phyloP scores from a whole-genome alignment of 37 sponge, comb jelly and placozoan species.

The Ephydatia muelleri region DNA sequence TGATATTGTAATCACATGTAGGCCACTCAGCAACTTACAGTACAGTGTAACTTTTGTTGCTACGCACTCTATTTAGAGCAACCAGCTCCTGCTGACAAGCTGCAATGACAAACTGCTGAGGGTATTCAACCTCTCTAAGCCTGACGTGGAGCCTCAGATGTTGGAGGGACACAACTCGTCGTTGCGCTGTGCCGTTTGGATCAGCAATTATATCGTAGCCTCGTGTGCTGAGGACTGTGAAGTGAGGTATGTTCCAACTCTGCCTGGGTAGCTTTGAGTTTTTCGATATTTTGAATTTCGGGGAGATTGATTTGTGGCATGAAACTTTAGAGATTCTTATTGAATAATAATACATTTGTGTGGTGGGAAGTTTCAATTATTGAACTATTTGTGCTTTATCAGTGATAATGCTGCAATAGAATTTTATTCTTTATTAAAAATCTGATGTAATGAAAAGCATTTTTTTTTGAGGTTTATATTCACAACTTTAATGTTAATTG shows the following conservation, averaged over 20 bases:
- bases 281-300: no score
- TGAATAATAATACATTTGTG: no score
- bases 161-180: constrained; percentile 48
- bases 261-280: no score
- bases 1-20: not conserved
- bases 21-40: not conserved
- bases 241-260: constrained; percentile 54
- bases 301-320: no score
- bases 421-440: no score
- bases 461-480: no score
- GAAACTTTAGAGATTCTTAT: no score
- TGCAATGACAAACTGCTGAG: constrained; percentile 82
- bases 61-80: not conserved
- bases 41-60: not conserved
- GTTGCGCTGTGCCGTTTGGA: constrained; percentile 63
- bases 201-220: constrained; percentile 26
- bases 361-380: no score
- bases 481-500: no score
- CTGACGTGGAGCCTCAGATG: not conserved
- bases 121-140: constrained; percentile 37
- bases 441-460: no score
- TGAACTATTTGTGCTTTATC: no score
- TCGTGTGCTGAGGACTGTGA: constrained; percentile 60
- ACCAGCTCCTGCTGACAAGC: constrained; percentile 63
- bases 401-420: no score